Conservation (phyloP, 2,113 vertebrate genomes). For the Sturnus vulgaris region DNA sequence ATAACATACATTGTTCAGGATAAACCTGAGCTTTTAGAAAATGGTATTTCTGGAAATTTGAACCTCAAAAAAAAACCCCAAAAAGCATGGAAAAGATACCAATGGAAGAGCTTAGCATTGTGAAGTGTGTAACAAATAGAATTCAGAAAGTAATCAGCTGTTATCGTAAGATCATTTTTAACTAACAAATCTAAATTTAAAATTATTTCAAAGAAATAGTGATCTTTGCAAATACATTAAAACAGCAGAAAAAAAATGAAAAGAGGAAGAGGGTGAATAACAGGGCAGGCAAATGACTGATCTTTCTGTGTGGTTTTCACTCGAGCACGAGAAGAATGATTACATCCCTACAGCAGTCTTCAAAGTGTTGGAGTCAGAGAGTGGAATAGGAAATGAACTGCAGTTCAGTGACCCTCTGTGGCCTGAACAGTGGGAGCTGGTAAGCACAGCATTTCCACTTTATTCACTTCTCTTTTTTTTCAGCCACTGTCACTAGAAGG, state of each 20-base stretch:
- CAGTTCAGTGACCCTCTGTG: slow-evolving; percentile 68
- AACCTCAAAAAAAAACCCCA: background rate
- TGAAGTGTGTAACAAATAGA: background rate
- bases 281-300: slow-evolving; percentile 48
- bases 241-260: background rate
- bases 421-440: slow-evolving; percentile 62
- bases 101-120: background rate
- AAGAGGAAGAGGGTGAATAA: slow-evolving; percentile 40
- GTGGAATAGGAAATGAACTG: slow-evolving; percentile 68
- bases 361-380: slow-evolving; percentile 63
- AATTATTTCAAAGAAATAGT: slow-evolving; percentile 15
- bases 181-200: background rate
- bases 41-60: background rate
- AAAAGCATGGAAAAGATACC: background rate
- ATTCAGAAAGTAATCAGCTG: background rate
- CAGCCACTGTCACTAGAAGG: background rate
- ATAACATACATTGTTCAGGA: background rate
- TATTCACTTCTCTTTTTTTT: slow-evolving; percentile 60
- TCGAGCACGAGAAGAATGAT: slow-evolving; percentile 57
- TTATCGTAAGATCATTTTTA: background rate
- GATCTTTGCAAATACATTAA: slow-evolving; percentile 16
- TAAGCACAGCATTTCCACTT: slow-evolving; percentile 67
- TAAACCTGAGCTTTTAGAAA: background rate
- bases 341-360: slow-evolving; percentile 60
- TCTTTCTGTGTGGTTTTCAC: slow-evolving; percentile 59